A percentile compares a stretch with the other conserved stretches of the same genome.
These are phyloP conservation scores for Cecropterus lyciades DNA, from an alignment of 1,140 invertebrate genomes.

Conservation along the genomic window DNA sequence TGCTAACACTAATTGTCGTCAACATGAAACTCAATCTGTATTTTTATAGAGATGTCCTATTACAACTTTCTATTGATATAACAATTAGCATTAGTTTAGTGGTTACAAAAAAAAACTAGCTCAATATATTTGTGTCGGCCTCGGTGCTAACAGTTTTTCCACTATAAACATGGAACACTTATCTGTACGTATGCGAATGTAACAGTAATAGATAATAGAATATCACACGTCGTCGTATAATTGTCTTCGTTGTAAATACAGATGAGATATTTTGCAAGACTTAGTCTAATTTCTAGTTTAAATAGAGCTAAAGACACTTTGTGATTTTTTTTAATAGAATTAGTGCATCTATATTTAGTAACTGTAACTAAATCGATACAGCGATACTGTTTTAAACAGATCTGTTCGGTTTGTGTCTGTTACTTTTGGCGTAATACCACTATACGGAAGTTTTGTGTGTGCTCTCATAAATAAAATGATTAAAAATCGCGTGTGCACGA, in stretches of 20 bases:
- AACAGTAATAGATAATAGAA: conserved; percentile 9
- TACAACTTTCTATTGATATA: too few species aligned
- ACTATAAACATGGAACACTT: background rate
- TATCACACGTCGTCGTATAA: conserved; percentile 5
- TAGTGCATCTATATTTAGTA: conserved; percentile 31
- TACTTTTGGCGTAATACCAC: conserved; percentile 7
- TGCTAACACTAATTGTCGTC: too few species aligned
- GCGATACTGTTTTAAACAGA: conserved; percentile 24
- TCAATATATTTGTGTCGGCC: too few species aligned
- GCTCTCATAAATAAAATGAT: conserved; percentile 39
- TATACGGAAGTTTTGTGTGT: conserved; percentile 20
- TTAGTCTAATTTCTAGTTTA: conserved; percentile 14
- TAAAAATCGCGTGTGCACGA: conserved; percentile 51
- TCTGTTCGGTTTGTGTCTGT: background rate
- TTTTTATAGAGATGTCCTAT: too few species aligned
- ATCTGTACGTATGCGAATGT: background rate
- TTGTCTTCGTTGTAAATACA: background rate
- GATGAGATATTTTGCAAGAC: conserved; percentile 4
- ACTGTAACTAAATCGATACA: conserved; percentile 22
- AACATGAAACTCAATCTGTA: too few species aligned
- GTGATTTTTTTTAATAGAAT: conserved; percentile 19
- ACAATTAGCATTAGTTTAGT: background rate
- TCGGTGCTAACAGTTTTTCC: background rate
- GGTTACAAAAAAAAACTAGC: conserved; percentile 1
- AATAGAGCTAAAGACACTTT: conserved; percentile 9